These are phyloP conservation scores for Malurus elegans DNA, from an alignment of 2,113 vertebrate species.

Conservation along the genomic window DNA sequence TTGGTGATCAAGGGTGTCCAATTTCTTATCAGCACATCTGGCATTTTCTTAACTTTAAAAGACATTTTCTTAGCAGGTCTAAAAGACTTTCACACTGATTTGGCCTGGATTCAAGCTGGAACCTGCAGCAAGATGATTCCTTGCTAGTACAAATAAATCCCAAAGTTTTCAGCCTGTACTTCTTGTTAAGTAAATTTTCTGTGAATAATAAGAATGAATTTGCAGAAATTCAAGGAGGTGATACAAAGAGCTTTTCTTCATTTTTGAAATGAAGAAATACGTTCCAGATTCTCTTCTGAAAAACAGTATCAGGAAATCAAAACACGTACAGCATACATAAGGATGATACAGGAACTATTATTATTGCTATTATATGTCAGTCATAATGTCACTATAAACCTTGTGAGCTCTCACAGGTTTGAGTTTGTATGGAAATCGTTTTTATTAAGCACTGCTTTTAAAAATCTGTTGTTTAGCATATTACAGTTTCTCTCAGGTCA, in stretches of 20 bases:
- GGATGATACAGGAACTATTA: not conserved
- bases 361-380: constrained; percentile 8
- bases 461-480: not conserved
- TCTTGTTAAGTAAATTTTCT: not conserved
- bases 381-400: constrained; percentile 13
- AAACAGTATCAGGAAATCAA: not conserved
- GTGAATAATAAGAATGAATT: not conserved
- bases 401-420: not conserved
- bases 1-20: not conserved
- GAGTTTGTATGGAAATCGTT: not conserved
- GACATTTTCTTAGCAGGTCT: not conserved
- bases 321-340: not conserved
- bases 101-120: not conserved
- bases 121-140: not conserved
- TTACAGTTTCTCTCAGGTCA: not conserved
- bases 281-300: not conserved
- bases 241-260: not conserved
- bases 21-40: not conserved
- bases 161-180: not conserved
- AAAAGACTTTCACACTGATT: not conserved
- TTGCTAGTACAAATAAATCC: not conserved
- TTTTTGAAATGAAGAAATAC: not conserved
- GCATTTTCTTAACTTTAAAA: not conserved
- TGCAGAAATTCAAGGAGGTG: not conserved
- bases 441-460: not conserved